Evolutionary conservation across 2,113 vertebrate genomes (phyloP).

Genomic region (Daphoenositta chrysoptera): DNA sequence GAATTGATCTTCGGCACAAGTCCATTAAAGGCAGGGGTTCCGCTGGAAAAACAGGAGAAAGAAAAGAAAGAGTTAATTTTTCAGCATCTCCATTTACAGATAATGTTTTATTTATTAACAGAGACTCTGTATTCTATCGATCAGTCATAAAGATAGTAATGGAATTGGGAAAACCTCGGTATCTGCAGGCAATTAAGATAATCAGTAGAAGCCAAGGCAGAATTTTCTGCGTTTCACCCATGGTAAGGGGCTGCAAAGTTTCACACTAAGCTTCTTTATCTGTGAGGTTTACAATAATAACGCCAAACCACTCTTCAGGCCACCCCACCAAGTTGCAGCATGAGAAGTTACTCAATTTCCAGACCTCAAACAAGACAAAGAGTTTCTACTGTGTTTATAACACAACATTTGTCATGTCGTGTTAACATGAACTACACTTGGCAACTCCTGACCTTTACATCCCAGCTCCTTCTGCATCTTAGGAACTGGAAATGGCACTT

Average conservation of each 20-base stretch:
- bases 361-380: background rate
- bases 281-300: background rate
- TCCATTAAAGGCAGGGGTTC: slow-evolving; percentile 96
- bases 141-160: background rate
- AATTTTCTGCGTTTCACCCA: background rate
- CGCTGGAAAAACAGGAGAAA: slow-evolving; percentile 72
- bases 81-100: background rate
- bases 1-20: slow-evolving; percentile 91
- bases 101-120: background rate
- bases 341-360: background rate
- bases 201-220: background rate
- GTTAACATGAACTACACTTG: background rate
- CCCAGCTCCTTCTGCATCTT: background rate
- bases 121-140: background rate
- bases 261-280: background rate
- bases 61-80: background rate
- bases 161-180: background rate
- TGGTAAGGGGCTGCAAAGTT: background rate
- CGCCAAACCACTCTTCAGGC: background rate
- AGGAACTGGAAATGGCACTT: background rate
- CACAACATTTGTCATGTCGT: background rate
- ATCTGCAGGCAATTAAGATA: background rate
- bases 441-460: background rate
- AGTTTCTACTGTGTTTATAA: background rate
- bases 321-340: background rate